Evolutionary conservation across 2,888 invertebrate species (phyloP), one percentile per base, ranked within the genome.

Genomic region (Stenurella melanura): DNA sequence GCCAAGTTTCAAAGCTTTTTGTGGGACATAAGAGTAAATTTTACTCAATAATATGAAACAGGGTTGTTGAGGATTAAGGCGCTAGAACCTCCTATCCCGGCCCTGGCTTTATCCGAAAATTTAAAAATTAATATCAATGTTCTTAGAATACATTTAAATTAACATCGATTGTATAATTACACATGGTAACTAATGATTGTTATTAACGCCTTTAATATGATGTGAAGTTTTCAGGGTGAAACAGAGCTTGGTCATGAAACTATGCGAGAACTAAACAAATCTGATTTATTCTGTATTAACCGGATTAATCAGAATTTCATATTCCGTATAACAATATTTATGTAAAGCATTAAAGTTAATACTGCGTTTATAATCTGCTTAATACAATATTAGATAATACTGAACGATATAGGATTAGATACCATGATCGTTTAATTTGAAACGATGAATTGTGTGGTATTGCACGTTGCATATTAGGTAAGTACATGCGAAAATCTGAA

Each of bases 221-320:
- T 58, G 11, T 58, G 58, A 58, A 19, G 21, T 58, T 58, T 15
- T 19, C 10, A n/a, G 21, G 19, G 19, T 58, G 10, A 58, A 58
- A 58, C 12, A 21, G 18, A 42, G 18, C 58, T 19, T 19, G 21
- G 11, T 58, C 3, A 1, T 19, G 6, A 56, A 56, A 58, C 18
- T 58, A 21, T 10, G 19, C 58, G 21, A 18, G 5, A 19, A 21
- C 19, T 26, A 19, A 56, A 34, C 56, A 15, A 68, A 73, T 54
- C 75, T 73, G 70, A 73, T 78, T 66, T 26, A 78, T 73, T 79
- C 77, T 75, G 79, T 71, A 77, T 66, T 34, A 79, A 75, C 79
- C 70, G 77, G 79, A 77, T 79, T 54, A 75, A 79, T 73, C 77
- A 75, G 79, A 79, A 68, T 77, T 73, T 21, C n/a, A 15, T 7